Evolutionary conservation across 2,888 invertebrate species (phyloP).

Genomic region (Eulithis testata): DNA sequence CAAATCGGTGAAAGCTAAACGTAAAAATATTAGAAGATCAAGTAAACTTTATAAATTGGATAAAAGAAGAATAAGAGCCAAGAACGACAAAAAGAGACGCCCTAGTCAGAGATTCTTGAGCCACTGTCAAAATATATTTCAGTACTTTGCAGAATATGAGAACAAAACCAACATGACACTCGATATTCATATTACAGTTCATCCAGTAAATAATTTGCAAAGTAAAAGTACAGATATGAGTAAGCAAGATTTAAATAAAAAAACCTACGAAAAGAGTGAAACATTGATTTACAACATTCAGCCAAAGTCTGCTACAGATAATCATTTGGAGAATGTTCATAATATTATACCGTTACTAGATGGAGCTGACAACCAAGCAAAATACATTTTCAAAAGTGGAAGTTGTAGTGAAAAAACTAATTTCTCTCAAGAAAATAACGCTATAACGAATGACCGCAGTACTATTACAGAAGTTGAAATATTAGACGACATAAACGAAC

Average conservation of each 20-base stretch:
- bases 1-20: background rate
- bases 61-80: slow-evolving; percentile 15
- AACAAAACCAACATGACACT: slow-evolving; percentile 58
- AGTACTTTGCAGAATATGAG: slow-evolving; percentile 55
- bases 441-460: slow-evolving; percentile 35
- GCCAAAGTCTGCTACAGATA: slow-evolving; percentile 1
- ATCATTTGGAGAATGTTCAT: slow-evolving; percentile 33
- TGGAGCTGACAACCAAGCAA: slow-evolving; percentile 58
- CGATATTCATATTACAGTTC: slow-evolving; percentile 63
- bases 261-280: slow-evolving; percentile 21
- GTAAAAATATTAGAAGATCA: slow-evolving; percentile 27
- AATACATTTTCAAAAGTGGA: slow-evolving; percentile 54
- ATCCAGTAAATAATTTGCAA: slow-evolving; percentile 44
- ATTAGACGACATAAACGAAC: slow-evolving; percentile 60
- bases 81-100: slow-evolving; percentile 2
- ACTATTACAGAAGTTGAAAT: slow-evolving; percentile 53
- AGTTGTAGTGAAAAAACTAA: slow-evolving; percentile 40
- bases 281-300: slow-evolving; percentile 29
- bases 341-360: slow-evolving; percentile 66
- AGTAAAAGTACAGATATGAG: slow-evolving; percentile 34
- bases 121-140: slow-evolving; percentile 56
- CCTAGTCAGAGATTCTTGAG: slow-evolving; percentile 45
- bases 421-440: slow-evolving; percentile 28
- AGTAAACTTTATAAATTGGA: slow-evolving; percentile 29
- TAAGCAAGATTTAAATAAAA: slow-evolving; percentile 10